A percentile compares a stretch with the other conserved stretches of the same genome.
Conservation (phyloP, 1,140 invertebrate species). For the Cherax quadricarinatus region DNA sequence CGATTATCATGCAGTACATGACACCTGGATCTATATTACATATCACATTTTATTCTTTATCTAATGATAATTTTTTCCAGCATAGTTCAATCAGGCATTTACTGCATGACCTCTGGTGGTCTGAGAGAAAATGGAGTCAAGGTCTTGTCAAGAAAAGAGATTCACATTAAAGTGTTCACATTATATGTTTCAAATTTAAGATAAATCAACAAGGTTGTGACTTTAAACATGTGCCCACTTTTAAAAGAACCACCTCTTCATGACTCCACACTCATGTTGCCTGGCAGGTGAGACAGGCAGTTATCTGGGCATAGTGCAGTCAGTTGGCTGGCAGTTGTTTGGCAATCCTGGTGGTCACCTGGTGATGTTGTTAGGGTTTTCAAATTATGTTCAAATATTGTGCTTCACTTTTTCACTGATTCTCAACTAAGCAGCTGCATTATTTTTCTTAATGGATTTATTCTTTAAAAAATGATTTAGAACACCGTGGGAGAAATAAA, state of each 20-base stretch:
- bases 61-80: constrained; percentile 47
- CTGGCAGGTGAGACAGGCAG: constrained; percentile 46
- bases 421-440: neutral
- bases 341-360: constrained; percentile 30
- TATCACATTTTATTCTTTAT: constrained; percentile 66
- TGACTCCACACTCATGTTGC: constrained; percentile 36
- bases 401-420: constrained; percentile 6
- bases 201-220: constrained; percentile 19
- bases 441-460: neutral
- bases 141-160: constrained; percentile 23
- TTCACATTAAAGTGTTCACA: constrained; percentile 23
- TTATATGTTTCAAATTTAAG: constrained; percentile 10
- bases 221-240: constrained; percentile 32
- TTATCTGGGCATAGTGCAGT: constrained; percentile 39
- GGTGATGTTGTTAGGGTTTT: constrained; percentile 14
- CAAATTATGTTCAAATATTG: neutral
- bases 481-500: constrained; percentile 7
- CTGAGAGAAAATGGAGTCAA: constrained; percentile 45
- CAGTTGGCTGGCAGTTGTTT: constrained; percentile 34
- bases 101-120: constrained; percentile 60
- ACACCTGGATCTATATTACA: constrained; percentile 69
- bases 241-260: constrained; percentile 18
- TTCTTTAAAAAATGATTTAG: constrained; percentile 12
- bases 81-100: constrained; percentile 55
- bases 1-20: constrained; percentile 70